Percentiles rank a stretch among this genome's conserved stretches.
phyloP scores from a whole-genome alignment of 2,797 vertebrate species.

The Xenentodon cancila region DNA sequence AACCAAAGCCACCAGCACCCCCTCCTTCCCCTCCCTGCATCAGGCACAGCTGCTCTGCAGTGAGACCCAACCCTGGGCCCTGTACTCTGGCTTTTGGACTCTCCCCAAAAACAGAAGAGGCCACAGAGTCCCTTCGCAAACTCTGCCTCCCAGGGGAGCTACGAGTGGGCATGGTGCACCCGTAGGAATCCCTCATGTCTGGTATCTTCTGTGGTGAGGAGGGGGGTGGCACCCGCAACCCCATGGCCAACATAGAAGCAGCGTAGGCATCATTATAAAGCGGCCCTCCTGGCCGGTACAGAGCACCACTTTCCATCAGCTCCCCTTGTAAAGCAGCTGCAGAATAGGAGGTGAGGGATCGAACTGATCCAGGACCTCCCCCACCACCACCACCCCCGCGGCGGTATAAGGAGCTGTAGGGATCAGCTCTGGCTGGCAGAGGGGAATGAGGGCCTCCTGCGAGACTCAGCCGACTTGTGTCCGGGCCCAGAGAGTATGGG shows the following conservation, averaged over 20 bases:
- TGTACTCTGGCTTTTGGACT: slow-evolving; percentile 83
- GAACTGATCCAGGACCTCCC: slow-evolving; percentile 81
- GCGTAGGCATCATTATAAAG: slow-evolving; percentile 88
- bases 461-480: slow-evolving; percentile 88
- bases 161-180: slow-evolving; percentile 85
- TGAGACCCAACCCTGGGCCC: slow-evolving; percentile 61
- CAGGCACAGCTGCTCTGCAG: slow-evolving; percentile 89
- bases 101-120: slow-evolving; percentile 89
- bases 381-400: slow-evolving; percentile 73
- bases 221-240: slow-evolving; percentile 87
- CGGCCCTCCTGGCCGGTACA: slow-evolving; percentile 90
- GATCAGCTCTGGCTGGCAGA: slow-evolving; percentile 78
- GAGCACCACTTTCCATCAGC: slow-evolving; percentile 86
- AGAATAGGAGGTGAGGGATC: slow-evolving; percentile 93
- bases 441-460: slow-evolving; percentile 91
- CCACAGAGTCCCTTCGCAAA: slow-evolving; percentile 90
- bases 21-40: slow-evolving; percentile 79
- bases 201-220: slow-evolving; percentile 94
- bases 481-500: slow-evolving; percentile 90
- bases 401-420: slow-evolving; percentile 91
- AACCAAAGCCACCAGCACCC: slow-evolving; percentile 78
- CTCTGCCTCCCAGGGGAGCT: slow-evolving; percentile 92
- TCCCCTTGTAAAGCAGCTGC: slow-evolving; percentile 93
- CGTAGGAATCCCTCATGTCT: slow-evolving; percentile 88
- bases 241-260: slow-evolving; percentile 83